Evolutionary conservation across 23 tunicate species (phyloP), one percentile per base, ranked within the genome.

Genomic region (Trididemnum nubilum): DNA sequence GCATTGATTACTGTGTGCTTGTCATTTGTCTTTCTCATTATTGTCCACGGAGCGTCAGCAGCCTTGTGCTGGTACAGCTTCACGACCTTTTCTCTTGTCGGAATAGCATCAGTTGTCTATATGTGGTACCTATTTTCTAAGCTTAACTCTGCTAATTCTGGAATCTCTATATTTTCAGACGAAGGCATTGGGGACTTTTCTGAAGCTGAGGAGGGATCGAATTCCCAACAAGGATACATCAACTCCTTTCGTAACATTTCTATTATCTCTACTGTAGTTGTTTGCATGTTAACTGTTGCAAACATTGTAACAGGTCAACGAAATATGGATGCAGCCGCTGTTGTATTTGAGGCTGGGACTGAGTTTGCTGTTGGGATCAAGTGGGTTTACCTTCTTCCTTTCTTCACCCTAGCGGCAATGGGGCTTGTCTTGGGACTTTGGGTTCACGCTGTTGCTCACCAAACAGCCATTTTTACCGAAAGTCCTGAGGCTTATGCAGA

Each of bases 61-160:
- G 81, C 84, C 9, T 50, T 92, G 31, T 86, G 91, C 67, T 92
- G 84, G 85, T 86, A 81, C 84, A 86, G 97, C 38, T 92, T 86
- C 67, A 76, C 85, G 4, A 36, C 88, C 18, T 92, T 92, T 63
- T 78, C 79, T 39, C 5, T 92, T 38, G 69, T 83, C 21, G 97
- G 97, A 0, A 51, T 64, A 25, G 52, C 77, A 32, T 76, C 97
- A 2, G 77, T 82, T 35, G 44, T 57, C 21, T 86, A 60, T 64
- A 82, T 92, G 91, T 92, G 97, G 97, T 86, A 86, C 78, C 35
- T 92, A 44, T 86, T 82, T 59, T 72, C 86, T 21, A 61, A 64
- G 25, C 81, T 91, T 35, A 76, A 59, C 37, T 64, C 49, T 0
- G 64, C 28, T 5, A 87, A 85, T 58, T 33, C 78, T 15, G 89